These are phyloP conservation scores for Euwallacea similis DNA, from an alignment of 1,140 invertebrate species.

Conservation along the genomic window DNA sequence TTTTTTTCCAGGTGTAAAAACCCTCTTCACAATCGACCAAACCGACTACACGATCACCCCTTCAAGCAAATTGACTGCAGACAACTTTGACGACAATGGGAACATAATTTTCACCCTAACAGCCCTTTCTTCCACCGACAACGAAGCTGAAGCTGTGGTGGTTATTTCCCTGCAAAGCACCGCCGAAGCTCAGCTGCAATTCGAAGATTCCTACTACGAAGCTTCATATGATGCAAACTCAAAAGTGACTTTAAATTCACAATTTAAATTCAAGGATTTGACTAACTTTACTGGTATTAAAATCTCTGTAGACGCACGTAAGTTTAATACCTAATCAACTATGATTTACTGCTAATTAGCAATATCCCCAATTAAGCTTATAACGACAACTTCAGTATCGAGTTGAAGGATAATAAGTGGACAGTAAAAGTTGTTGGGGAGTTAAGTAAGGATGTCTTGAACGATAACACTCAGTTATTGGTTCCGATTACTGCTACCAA, in stretches of 20 bases:
- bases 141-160: conserved; percentile 1
- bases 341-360: not conserved
- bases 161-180: conserved; percentile 4
- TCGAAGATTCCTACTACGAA: not conserved
- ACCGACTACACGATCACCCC: not conserved
- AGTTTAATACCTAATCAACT: not conserved
- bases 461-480: not conserved
- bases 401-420: not conserved
- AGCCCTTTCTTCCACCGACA: not conserved
- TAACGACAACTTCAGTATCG: not conserved
- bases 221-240: not conserved
- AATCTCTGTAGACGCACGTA: conserved; percentile 18
- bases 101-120: conserved; percentile 19
- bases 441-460: not conserved
- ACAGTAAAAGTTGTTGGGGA: not conserved
- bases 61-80: not conserved
- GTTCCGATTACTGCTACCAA: not conserved
- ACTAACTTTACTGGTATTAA: conserved; percentile 6
- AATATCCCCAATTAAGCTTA: not conserved
- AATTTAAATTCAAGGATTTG: conserved; percentile 15
- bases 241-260: conserved; percentile 7
- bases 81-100: conserved; percentile 13
- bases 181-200: not conserved
- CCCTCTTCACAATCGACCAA: conserved; percentile 4
- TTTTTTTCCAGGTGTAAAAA: conserved; percentile 15